Percentiles rank a stretch among this genome's conserved stretches.
These are phyloP conservation scores for Gyrodactylus bullatarudis DNA, from an alignment of 1,140 invertebrate genomes.

Conservation along the genomic window DNA sequence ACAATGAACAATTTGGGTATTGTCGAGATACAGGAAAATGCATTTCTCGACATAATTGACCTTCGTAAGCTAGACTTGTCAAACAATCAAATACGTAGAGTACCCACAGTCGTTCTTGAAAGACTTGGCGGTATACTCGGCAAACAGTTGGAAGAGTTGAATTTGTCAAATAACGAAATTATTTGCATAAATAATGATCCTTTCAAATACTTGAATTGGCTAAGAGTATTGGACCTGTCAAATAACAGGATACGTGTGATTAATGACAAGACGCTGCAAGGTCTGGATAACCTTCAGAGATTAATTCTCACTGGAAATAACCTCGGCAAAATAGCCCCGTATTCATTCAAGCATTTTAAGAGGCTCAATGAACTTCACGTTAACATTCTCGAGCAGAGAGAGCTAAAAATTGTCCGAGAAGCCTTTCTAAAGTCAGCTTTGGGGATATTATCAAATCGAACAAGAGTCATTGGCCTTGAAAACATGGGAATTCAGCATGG, in stretches of 20 bases:
- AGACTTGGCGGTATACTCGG: background rate
- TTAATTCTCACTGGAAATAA: background rate
- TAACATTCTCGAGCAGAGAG: background rate
- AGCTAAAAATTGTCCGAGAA: background rate
- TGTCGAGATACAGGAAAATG: background rate
- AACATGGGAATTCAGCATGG: background rate
- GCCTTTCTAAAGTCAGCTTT: background rate
- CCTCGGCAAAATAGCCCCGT: background rate
- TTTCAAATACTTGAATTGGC: background rate
- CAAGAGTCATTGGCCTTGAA: background rate
- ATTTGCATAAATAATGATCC: background rate
- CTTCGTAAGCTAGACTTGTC: background rate
- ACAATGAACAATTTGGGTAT: background rate
- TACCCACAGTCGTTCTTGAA: background rate
- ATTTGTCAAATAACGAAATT: background rate
- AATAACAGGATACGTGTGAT: background rate
- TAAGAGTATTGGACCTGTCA: background rate
- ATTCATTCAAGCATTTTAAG: background rate
- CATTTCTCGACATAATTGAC: background rate
- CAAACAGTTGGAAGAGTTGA: background rate
- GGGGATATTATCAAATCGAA: background rate
- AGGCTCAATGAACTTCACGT: background rate
- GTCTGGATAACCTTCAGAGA: background rate
- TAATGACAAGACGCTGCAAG: background rate
- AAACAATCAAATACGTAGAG: background rate